Conservation (phyloP, 2,113 vertebrate species). For the Uropsilus gracilis region DNA sequence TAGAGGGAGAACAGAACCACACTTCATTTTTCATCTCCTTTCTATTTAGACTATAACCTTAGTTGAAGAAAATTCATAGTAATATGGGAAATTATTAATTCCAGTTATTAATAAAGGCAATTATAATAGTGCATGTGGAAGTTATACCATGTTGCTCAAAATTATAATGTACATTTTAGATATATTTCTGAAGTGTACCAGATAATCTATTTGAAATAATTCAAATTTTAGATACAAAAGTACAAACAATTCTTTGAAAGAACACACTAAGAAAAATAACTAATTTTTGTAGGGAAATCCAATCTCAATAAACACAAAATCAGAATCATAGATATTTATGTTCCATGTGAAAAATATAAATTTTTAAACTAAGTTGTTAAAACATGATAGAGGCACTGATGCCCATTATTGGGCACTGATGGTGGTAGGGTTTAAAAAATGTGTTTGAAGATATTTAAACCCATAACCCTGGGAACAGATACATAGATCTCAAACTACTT, state of each 20-base stretch:
- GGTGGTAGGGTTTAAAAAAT: too few relatives aligned
- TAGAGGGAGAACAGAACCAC: slow-evolving; percentile 75
- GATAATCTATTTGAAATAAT: slow-evolving; percentile 59
- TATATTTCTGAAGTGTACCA: slow-evolving; percentile 50
- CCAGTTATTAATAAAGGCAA: slow-evolving; percentile 68
- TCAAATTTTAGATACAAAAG: slow-evolving; percentile 66
- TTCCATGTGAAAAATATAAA: background rate
- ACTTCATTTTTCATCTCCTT: slow-evolving; percentile 45
- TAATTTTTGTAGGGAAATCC: background rate
- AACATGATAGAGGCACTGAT: too few relatives aligned
- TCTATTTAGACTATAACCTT: slow-evolving; percentile 75
- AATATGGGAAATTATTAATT: slow-evolving; percentile 49
- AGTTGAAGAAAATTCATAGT: slow-evolving; percentile 52
- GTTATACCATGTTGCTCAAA: slow-evolving; percentile 60
- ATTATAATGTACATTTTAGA: slow-evolving; percentile 52
- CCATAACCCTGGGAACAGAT: too few relatives aligned
- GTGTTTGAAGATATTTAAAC: too few relatives aligned
- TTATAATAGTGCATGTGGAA: slow-evolving; percentile 73
- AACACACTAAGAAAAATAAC: background rate
- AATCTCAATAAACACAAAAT: background rate
- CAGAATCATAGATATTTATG: too few relatives aligned
- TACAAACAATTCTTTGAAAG: slow-evolving; percentile 24
- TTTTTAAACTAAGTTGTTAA: background rate
- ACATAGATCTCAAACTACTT: too few relatives aligned
- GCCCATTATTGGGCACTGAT: too few relatives aligned